Base-by-base conservation (phyloP, 2,888 invertebrate species). In the Lymantria dispar region DNA sequence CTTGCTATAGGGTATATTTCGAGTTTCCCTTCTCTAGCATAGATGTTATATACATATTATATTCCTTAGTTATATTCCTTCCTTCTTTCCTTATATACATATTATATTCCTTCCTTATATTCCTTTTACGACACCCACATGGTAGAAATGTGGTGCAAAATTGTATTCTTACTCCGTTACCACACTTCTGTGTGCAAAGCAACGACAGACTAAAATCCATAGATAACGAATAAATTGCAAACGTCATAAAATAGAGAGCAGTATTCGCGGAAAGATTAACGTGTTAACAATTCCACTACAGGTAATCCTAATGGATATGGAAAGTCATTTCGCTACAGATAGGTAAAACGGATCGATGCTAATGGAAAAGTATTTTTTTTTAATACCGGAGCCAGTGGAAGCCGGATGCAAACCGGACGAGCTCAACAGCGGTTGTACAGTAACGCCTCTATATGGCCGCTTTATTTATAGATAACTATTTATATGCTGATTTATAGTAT, bases 341-440 rank as follows among this genome's bases (percentile, higher is more conserved):
- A 58, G 31, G 40, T 50, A 62, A 62, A 72, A 55, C 62, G 54
- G 53, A 64, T 56, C 62, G 48, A 59, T 58, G 56, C 58, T 70
- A 76, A 76, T 78, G 76, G 75, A 77, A 74, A 73, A 40, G 9
- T 40, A 76, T 72, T 70, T 74, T 76, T 71, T 73, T 70, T 48
- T 51, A 68, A 68, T 65, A 58, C 61, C 47, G 51, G 51, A 47
- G 54, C 63, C 60, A 62, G 63, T 60, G 62, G 64, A 64, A 67
- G 64, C 73, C 75, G 79, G 78, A 81, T 54, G 63, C 57, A 50
- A 54, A 59, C 69, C 60, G 58, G 33, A 33, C 14, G 40, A 12
- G 31, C 33, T 13, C 11, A 9, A n/a, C 52, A 51, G 70, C 73
- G 74, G 77, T 75, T 70, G 68, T 62, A 64, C 67, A 64, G 30